These are phyloP conservation scores for Periplaneta americana DNA, from an alignment of 1,140 invertebrate species.

Conservation along the genomic window DNA sequence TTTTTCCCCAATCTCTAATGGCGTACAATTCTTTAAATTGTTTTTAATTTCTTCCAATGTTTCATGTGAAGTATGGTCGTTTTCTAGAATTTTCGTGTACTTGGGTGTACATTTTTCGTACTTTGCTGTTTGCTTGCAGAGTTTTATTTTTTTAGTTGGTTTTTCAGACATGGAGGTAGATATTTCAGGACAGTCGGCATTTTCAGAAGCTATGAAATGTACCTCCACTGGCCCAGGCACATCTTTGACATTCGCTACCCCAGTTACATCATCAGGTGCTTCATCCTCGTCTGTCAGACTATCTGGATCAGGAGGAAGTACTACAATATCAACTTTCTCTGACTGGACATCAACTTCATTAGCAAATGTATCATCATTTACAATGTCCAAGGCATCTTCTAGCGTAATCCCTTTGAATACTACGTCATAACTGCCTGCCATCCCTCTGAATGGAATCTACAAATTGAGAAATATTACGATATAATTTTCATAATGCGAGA, in stretches of 20 bases:
- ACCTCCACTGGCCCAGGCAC: neutral
- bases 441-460: too few relatives aligned
- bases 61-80: neutral
- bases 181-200: neutral
- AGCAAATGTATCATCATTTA: neutral
- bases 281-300: neutral
- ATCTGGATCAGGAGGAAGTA: neutral
- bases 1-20: too few relatives aligned
- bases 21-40: too few relatives aligned
- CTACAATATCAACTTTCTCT: neutral
- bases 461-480: too few relatives aligned
- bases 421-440: neutral
- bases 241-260: neutral
- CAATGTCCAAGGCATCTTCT: neutral
- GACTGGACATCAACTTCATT: neutral
- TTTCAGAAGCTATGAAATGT: neutral
- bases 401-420: neutral
- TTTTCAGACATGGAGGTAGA: neutral
- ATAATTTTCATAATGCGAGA: too few relatives aligned
- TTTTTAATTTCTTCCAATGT: neutral
- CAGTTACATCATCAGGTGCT: neutral
- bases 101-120: neutral
- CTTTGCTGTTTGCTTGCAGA: neutral
- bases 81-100: neutral
- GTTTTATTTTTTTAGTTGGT: neutral